phyloP scores from a whole-genome alignment of 2,888 invertebrate species.

The Lochmaea capreae region DNA sequence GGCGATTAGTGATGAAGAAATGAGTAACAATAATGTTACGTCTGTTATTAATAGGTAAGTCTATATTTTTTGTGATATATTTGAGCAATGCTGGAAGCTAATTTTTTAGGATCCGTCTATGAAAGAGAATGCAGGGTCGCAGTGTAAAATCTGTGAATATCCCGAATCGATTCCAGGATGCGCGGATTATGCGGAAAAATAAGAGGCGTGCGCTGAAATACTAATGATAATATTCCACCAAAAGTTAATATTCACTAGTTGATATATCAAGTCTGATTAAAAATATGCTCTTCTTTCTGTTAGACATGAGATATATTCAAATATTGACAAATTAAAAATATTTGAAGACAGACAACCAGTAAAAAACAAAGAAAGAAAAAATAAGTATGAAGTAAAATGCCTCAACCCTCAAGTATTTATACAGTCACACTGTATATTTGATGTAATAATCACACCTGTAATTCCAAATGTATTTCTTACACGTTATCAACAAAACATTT shows the following conservation, averaged over 20 bases:
- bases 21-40: too few species aligned
- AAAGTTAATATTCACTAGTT: neutral
- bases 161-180: constrained; percentile 34
- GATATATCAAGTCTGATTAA: neutral
- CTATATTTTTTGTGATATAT: too few species aligned
- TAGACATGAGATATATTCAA: too few species aligned
- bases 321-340: neutral
- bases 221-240: constrained; percentile 20
- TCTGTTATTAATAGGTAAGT: too few species aligned
- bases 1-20: too few species aligned
- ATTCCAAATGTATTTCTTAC: neutral
- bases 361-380: too few species aligned
- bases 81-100: too few species aligned
- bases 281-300: too few species aligned
- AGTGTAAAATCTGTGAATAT: neutral
- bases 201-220: constrained; percentile 23
- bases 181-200: constrained; percentile 30
- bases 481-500: constrained; percentile 12
- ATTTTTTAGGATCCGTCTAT: neutral
- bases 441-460: neutral
- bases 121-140: neutral
- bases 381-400: too few species aligned
- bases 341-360: neutral
- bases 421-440: neutral
- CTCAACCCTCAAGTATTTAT: neutral